Percentiles rank a stretch among this genome's conserved stretches.
Evolutionary conservation across 2,113 vertebrate species (phyloP).

Genomic region (Talpa occidentalis): DNA sequence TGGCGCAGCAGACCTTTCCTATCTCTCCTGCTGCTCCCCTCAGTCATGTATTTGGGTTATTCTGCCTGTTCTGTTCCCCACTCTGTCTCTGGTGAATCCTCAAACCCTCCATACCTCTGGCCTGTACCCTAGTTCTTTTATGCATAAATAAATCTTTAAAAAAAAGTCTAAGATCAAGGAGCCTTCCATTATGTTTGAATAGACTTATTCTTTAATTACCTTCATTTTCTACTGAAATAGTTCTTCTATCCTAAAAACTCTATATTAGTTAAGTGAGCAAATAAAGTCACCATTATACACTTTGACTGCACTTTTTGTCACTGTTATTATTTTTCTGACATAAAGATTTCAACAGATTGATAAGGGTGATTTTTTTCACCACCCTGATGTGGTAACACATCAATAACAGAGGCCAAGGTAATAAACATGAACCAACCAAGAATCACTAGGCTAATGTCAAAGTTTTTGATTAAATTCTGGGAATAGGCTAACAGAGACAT

Average conservation of each 20-base stretch:
- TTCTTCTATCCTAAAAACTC: background rate
- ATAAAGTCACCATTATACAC: background rate
- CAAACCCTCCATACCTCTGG: too few species aligned
- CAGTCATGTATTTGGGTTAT: too few species aligned
- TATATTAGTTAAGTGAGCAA: conserved; percentile 30
- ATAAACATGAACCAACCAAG: background rate
- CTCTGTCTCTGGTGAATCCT: too few species aligned
- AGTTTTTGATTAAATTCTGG: background rate
- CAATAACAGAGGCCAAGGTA: background rate
- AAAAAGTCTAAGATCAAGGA: background rate
- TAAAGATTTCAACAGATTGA: background rate
- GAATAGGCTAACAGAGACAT: background rate
- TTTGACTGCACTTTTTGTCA: background rate
- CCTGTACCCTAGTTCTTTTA: too few species aligned
- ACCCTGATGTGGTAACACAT: background rate
- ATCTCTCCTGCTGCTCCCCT: too few species aligned
- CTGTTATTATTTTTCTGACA: background rate
- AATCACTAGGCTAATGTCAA: background rate
- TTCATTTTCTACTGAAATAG: background rate
- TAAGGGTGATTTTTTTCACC: background rate
- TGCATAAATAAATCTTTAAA: too few species aligned
- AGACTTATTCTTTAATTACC: background rate
- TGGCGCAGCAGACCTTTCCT: too few species aligned
- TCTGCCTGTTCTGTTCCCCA: too few species aligned
- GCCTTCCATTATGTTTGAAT: background rate